Evolutionary conservation across 2,888 invertebrate species (phyloP), one percentile per base, ranked within the genome.

Genomic region (Hypselothyrea guttata): DNA sequence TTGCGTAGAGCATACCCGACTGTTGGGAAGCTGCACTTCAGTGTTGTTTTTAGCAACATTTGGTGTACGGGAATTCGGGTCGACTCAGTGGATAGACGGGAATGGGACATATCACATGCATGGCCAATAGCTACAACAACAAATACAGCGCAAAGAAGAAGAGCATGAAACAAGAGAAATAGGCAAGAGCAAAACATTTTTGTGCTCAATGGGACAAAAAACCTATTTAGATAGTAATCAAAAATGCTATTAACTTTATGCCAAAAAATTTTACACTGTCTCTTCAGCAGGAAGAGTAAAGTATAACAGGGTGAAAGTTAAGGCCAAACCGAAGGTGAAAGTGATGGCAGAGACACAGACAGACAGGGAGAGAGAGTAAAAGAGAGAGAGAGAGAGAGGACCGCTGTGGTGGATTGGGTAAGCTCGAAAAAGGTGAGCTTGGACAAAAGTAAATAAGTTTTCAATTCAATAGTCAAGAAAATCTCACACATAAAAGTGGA

Each of bases 221-320:
- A 74, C 74, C 76, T 74, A 74, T 74, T 74, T 74, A 76, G 74
- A 74, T 74, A 70, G 73, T 70, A 76, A 74, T 74, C 74, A 76
- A 76, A 74, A 74, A 76, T 76, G 76, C 76, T 74, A 74, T 74
- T 74, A 76, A 76, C 76, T 74, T 74, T 71, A 75, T 76, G 73
- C 76, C 74, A 74, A 64, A 65, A 75, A 75, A 72, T 72, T 72
- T 71, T 75, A 72, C 75, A 72, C 71, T 71, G 63, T 75, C 67
- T 63, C 44, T 45, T 18, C 38, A 49, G 7, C 38, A 2, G 5
- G 28, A 18, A 28, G 22, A 38, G 15, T n/a, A n/a, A 46, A 53
- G 18, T 15, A n/a, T 22, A 22, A 22, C 22, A 22, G 22, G 22
- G 22, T 22, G 22, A 22, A 22, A 2, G 22, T 22, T 22, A 22